These are phyloP conservation scores for Colinus virginianus DNA, from an alignment of 2,113 vertebrate species.

Conservation along the genomic window DNA sequence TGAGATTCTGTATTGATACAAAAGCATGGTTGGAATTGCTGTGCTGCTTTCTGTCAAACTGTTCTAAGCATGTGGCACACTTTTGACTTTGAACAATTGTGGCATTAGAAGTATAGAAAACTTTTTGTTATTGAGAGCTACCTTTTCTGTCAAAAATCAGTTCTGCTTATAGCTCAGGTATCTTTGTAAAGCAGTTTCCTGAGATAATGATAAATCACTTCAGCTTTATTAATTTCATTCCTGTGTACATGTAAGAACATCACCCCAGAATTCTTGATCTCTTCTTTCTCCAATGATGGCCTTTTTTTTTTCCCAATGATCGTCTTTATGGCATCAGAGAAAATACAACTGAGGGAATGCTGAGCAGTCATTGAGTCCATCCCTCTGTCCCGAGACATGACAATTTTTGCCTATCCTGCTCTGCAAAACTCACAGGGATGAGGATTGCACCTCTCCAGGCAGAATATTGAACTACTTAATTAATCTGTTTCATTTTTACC, in stretches of 20 bases:
- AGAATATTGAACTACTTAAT: not conserved
- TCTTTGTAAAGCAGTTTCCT: not conserved
- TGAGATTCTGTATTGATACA: not conserved
- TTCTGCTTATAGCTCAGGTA: not conserved
- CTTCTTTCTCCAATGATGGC: not conserved
- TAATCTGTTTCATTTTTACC: not conserved
- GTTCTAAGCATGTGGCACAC: not conserved
- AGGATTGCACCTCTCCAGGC: not conserved
- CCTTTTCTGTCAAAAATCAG: not conserved
- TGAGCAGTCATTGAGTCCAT: not conserved
- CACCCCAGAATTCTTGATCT: not conserved
- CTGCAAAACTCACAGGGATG: not conserved
- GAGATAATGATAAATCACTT: not conserved
- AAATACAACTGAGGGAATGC: not conserved
- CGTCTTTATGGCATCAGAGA: not conserved
- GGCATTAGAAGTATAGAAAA: not conserved
- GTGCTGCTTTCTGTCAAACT: not conserved
- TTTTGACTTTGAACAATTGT: not conserved
- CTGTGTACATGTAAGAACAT: rapidly evolving
- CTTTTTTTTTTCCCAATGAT: conserved; percentile 4
- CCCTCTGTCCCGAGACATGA: not conserved
- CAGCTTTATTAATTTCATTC: not conserved
- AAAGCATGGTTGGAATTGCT: not conserved
- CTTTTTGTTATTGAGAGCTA: not conserved
- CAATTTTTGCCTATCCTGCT: not conserved